Percentiles rank a stretch among this genome's conserved stretches.
Evolutionary conservation across 2,797 vertebrate genomes (phyloP).

Genomic region (Channallabes apus): DNA sequence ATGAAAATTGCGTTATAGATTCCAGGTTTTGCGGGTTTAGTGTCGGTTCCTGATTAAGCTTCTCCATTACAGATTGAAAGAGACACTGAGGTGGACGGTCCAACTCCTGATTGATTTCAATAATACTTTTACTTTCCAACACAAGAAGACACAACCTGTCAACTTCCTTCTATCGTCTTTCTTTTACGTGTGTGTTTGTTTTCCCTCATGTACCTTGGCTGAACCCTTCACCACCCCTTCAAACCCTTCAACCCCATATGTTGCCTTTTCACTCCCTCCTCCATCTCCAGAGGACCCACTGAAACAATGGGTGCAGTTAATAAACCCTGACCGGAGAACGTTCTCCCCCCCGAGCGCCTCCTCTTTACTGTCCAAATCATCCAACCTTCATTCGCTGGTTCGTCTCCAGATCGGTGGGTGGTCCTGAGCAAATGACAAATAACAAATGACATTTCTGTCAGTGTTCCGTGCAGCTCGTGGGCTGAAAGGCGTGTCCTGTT

Average conservation of each 20-base stretch:
- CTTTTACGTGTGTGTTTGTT: background rate
- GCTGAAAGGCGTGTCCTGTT: constrained; percentile 14
- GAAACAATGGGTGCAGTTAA: constrained; percentile 76
- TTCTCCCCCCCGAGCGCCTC: background rate
- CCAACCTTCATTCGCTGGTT: background rate
- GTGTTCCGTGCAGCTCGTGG: constrained; percentile 1
- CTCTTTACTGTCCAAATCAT: constrained; percentile 16
- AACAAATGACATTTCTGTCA: constrained; percentile 32
- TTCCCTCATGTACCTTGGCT: constrained; percentile 4
- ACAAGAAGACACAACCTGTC: background rate
- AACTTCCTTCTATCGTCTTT: background rate
- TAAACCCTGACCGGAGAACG: constrained; percentile 49
- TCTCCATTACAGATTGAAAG: constrained; percentile 23
- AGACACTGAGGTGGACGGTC: background rate
- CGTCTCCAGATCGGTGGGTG: constrained; percentile 15
- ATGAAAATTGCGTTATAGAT: constrained; percentile 24
- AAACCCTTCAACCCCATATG: constrained; percentile 39
- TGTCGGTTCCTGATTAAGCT: constrained; percentile 17
- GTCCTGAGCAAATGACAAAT: constrained; percentile 9
- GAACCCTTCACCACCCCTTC: constrained; percentile 31
- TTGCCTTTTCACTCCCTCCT: constrained; percentile 41
- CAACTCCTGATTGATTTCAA: constrained; percentile 17
- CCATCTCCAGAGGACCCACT: constrained; percentile 52
- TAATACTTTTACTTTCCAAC: background rate
- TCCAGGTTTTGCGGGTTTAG: constrained; percentile 19